These are phyloP conservation scores for Halcyon malimbica DNA, from an alignment of 2,113 vertebrate genomes.

Conservation along the genomic window DNA sequence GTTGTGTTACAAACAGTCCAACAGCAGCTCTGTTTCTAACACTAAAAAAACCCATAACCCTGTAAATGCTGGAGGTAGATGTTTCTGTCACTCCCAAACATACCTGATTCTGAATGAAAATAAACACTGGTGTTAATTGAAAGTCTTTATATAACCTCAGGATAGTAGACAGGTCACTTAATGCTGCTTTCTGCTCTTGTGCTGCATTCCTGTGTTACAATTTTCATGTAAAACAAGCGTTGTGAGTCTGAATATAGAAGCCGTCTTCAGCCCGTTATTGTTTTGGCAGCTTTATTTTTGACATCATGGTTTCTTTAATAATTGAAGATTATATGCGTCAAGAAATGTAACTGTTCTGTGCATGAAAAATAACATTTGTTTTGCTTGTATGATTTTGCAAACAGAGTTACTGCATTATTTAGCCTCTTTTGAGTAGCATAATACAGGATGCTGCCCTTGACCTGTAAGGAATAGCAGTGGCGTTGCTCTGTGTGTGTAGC, in stretches of 20 bases:
- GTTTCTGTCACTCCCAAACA: neutral
- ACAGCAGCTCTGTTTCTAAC: neutral
- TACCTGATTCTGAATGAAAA: neutral
- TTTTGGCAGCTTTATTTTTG: conserved; percentile 52
- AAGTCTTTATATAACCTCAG: neutral
- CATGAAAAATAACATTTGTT: conserved; percentile 50
- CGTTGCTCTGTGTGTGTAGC: neutral
- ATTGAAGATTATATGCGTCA: conserved; percentile 19
- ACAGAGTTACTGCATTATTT: conserved; percentile 38
- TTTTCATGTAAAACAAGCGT: neutral
- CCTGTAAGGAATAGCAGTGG: neutral
- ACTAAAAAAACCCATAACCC: neutral
- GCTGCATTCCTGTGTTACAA: neutral
- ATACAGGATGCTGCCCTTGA: neutral
- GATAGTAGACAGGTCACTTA: neutral
- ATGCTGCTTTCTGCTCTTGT: neutral
- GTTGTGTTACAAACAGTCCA: conserved; percentile 47
- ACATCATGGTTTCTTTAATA: conserved; percentile 37
- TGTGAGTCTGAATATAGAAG: neutral
- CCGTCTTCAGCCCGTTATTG: neutral
- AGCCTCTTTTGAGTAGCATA: neutral
- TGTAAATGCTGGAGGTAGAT: neutral
- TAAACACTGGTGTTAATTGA: neutral
- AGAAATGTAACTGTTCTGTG: conserved; percentile 38
- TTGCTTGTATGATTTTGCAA: conserved; percentile 37